Evolutionary conservation across 2,888 invertebrate genomes (phyloP).

Genomic region (Chaetogeoica ovagalla): DNA sequence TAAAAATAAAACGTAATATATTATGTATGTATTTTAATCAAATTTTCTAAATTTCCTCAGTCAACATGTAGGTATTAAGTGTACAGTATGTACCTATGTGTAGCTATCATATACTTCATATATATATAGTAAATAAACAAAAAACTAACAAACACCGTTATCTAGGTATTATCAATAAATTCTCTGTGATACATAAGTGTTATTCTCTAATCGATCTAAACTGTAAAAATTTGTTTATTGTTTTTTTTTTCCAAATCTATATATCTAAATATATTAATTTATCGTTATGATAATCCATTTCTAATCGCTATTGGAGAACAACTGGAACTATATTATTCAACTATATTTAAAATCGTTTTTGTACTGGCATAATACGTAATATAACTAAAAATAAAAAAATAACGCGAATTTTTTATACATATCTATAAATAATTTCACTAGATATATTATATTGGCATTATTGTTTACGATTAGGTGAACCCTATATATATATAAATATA

Average conservation of each 20-base stretch:
- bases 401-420: no score
- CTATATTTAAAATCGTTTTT: background rate
- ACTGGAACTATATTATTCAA: conserved; percentile 7
- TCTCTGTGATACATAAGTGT: background rate
- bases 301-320: conserved; percentile 18
- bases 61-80: background rate
- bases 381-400: no score
- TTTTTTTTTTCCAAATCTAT: background rate
- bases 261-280: background rate
- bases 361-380: no score
- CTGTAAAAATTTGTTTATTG: background rate
- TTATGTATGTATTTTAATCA: background rate
- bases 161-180: background rate
- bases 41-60: conserved; percentile 25
- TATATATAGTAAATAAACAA: background rate
- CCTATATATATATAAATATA: no score
- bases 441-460: no score
- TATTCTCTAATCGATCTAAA: conserved; percentile 20
- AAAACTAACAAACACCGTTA: background rate
- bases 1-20: background rate
- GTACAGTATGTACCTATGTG: no score
- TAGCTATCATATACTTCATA: background rate
- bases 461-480: no score
- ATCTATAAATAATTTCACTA: no score
- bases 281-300: background rate